A percentile compares a stretch with the other conserved stretches of the same genome.
These are phyloP conservation scores for Cartodere bifasciata DNA, from an alignment of 2,888 invertebrate species.

Conservation along the genomic window DNA sequence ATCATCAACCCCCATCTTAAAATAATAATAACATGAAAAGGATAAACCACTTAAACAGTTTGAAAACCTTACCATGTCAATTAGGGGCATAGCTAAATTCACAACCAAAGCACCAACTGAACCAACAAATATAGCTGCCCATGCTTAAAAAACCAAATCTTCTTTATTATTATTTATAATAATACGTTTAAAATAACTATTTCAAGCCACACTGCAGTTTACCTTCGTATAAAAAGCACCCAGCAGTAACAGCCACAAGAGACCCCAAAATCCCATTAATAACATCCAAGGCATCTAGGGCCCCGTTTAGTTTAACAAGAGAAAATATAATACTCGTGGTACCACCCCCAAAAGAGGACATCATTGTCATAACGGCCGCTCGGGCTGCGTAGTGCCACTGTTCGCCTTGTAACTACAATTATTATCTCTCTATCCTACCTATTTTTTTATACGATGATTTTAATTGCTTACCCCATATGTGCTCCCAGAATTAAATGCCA, in stretches of 20 bases:
- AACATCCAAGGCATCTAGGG: slow-evolving; percentile 71
- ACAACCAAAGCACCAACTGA: slow-evolving; percentile 63
- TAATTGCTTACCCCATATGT: slow-evolving; percentile 53
- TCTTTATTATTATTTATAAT: background rate
- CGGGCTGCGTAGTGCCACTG: slow-evolving; percentile 88
- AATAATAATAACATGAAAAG: too few relatives aligned
- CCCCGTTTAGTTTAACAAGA: slow-evolving; percentile 49
- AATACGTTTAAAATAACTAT: slow-evolving; percentile 1
- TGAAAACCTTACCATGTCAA: slow-evolving; percentile 46
- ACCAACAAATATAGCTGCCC: slow-evolving; percentile 79
- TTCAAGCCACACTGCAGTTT: background rate
- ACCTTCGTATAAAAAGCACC: slow-evolving; percentile 67
- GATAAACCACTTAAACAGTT: slow-evolving; percentile 6
- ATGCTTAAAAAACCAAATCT: slow-evolving; percentile 38
- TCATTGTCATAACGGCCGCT: slow-evolving; percentile 82
- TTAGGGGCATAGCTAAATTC: slow-evolving; percentile 56
- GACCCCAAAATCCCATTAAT: slow-evolving; percentile 83
- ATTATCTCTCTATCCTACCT: background rate
- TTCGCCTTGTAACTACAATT: slow-evolving; percentile 39
- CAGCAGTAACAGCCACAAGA: slow-evolving; percentile 78
- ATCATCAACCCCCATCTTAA: slow-evolving; percentile 62
- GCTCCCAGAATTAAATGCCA: slow-evolving; percentile 89
- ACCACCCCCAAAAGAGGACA: slow-evolving; percentile 84
- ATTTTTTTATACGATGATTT: background rate
- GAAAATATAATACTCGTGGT: slow-evolving; percentile 54